Base-by-base conservation (phyloP, 2,888 invertebrate genomes). In the Elysia crispata region DNA sequence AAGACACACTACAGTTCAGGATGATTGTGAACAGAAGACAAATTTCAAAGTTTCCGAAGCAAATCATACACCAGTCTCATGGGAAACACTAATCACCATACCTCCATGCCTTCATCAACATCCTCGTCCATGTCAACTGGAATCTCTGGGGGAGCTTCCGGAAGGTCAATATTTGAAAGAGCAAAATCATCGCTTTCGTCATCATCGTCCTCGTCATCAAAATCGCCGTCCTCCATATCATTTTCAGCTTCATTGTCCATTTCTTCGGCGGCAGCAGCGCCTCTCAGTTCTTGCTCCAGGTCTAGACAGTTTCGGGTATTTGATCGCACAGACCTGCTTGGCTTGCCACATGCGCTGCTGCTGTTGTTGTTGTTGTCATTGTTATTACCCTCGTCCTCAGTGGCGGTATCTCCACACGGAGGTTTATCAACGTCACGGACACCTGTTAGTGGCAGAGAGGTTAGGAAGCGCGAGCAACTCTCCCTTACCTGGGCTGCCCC, bases 81-180 rank as follows among this genome's bases (percentile, higher is more conserved):
- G 41, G 3, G 11, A 41, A 41, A 41, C 41, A 41, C 5, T 41
- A 11, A 41, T 41, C 41, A 11, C 41, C 41, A 41, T 41, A 41
- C 41, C 41, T 41, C 41, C 41, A 41, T 41, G 41, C 41, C 41
- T 41, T 41, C 74, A 54, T 79, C 79, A 23, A 79, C 66, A 33
- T 79, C 79, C 25, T 79, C 79, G 18, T 79, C 79, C 23, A 70
- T 31, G 67, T 79, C 79, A 23, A 79, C 41, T 18, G 79, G 79
- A 30, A 79, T 54, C 30, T 79, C 79, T 41, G 69, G 70, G 11
- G 54, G 50, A 60, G 77, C 62, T 20, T 25, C 60, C 18, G 54
- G n/a, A 66, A 25, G 50, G 49, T 18, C 57, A 28, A 28, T 31
- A 30, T 57, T 70, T 54, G 33, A 54, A 5, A 31, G 28, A 60